Evolutionary conservation across 2,113 vertebrate species (phyloP), one percentile per base, ranked within the genome.

Genomic region (Forbesichthys agassizii): DNA sequence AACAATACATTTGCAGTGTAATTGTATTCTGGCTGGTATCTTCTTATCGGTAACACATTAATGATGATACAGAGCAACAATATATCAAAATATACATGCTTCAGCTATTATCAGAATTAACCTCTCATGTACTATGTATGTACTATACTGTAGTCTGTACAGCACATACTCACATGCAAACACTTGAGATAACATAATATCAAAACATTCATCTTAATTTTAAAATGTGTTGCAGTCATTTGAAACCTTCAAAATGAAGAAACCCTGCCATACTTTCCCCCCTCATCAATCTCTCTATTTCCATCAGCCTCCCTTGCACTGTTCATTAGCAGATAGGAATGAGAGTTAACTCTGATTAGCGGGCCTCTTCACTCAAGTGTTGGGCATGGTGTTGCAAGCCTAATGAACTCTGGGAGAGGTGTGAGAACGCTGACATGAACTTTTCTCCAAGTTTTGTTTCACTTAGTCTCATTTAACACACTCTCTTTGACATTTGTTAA

Each of bases 281-380:
- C 47, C 52, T 5, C 11, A 65, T 27, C 27, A 27, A 27, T 27
- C 74, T 73, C 66, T 60, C 69, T 61, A 27, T 27, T 74, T 81
- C 61, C 52, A 77, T 80, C 75, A 49, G 61, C 73, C 71, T 27
- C 72, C 61, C 66, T 61, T 75, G 48, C 49, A 47, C 73, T 75
- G 77, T 86, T 84, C 80, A 78, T 86, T 86, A 83, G 69, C 70
- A 33, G 46, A 66, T 58, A 69, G 76, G 64, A 42, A 27, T 8
- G 53, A 86, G 77, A 47, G 33, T 64, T 61, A 70, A 59, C 63
- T 64, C 66, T 82, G 87, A 81, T 87, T 87, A 75, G 68, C 78
- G 48, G 42, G 60, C 69, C 64, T 75, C 75, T 75, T 67, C 48
- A 66, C 71, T 64, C n/a, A 67, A 67, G 80, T 76, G 75, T 60